Evolutionary conservation across 2,888 invertebrate genomes (phyloP), one percentile per base, ranked within the genome.

Genomic region (Melieria crassipennis): DNA sequence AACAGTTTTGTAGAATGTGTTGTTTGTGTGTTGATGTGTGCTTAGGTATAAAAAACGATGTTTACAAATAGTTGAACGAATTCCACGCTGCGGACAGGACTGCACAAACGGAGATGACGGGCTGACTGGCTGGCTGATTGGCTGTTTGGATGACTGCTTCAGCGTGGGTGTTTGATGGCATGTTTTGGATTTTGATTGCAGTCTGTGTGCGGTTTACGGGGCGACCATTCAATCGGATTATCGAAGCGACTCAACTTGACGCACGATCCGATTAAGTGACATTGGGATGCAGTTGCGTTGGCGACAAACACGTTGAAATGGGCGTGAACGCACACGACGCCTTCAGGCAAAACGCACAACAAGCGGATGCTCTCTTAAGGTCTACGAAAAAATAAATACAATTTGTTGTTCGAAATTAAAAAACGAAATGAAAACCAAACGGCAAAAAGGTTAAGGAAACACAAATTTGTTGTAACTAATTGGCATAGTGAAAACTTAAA

Each of bases 281-380:
- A 60, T 45, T 69, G 16, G 65, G 52, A 66, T 69, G 71, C 46
- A 69, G 55, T 62, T 67, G 69, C 52, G n/a, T 52, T 56, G 72
- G 55, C 71, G 75, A 65, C 64, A 70, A 48, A 77, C 76, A 78
- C 72, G 76, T 73, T 50, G 65, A 57, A 68, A 57, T 63, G 62
- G 71, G 69, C 64, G 73, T 47, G 69, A 55, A 52, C 65, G 66
- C 69, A 69, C 64, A 73, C 63, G 73, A 75, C 66, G 73, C 55
- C 66, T 75, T 75, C 79, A 77, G 78, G 79, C 78, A 78, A 73
- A 74, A 78, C 75, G 76, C 78, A 79, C 78, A 79, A 79, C 76
- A 78, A 78, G 65, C 48, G 73, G 76, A 79, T 78, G 76, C 75
- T 78, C 80, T 78, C 78, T 83, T 85, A 85, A 76, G 85, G 85